These are phyloP conservation scores for Bombus fervidus DNA, from an alignment of 1,140 invertebrate species.

Conservation along the genomic window DNA sequence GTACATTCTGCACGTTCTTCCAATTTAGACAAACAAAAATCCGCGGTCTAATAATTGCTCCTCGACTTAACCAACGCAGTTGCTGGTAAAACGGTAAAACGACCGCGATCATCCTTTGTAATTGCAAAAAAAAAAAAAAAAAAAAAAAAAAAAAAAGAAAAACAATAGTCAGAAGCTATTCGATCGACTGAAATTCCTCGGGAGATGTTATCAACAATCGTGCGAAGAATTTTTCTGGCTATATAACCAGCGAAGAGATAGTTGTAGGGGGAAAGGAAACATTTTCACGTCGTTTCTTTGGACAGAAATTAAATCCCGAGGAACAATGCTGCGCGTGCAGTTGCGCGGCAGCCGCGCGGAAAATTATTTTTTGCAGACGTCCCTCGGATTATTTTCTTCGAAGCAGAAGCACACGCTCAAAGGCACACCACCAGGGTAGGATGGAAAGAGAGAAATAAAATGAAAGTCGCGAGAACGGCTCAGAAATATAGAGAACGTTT, in stretches of 20 bases:
- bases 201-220: background rate
- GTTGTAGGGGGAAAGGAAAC: too few relatives aligned
- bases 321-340: slow-evolving; percentile 49
- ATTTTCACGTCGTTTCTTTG: slow-evolving; percentile 41
- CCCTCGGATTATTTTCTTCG: slow-evolving; percentile 49
- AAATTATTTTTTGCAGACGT: slow-evolving; percentile 51
- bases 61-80: too few relatives aligned
- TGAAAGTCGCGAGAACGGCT: slow-evolving; percentile 53
- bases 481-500: slow-evolving; percentile 42
- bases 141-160: too few relatives aligned
- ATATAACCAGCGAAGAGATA: too few relatives aligned
- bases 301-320: slow-evolving; percentile 44
- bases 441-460: slow-evolving; percentile 37
- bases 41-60: too few relatives aligned
- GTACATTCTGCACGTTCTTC: too few relatives aligned
- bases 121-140: too few relatives aligned
- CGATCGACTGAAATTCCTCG: background rate
- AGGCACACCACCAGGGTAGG: background rate
- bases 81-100: too few relatives aligned
- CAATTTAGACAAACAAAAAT: too few relatives aligned
- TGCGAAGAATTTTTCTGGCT: background rate
- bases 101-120: too few relatives aligned
- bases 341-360: slow-evolving; percentile 40
- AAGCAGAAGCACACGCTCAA: slow-evolving; percentile 29
- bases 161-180: background rate